Evolutionary conservation across 1,140 invertebrate genomes (phyloP), one percentile per base, ranked within the genome.

Genomic region (Onthophagus taurus): DNA sequence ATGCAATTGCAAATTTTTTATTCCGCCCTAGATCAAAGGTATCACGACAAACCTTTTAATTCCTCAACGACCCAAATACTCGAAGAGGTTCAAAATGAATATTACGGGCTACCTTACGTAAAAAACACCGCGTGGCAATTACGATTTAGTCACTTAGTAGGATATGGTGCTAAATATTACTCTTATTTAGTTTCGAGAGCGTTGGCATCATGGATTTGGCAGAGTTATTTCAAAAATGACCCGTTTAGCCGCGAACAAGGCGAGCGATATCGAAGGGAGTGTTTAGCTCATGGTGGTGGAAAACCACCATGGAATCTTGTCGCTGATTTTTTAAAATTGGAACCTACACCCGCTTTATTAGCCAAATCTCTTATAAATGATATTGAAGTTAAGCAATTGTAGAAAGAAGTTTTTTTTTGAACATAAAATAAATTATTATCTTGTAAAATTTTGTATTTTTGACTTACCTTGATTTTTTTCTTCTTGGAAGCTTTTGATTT

Each of bases 151-250:
- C 96, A 99, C 69, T 68, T 99, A 20, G 88, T 97, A 4, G 92
- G 93, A 2, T 99, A 99, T 66, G 96, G 95, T 20, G 93, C 92
- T 0, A 97, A 96, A 67, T 99, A 99, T 69, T 98, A 98, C 65
- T 88, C 94, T 0, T 99, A 99, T 69, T 68, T 97, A 34, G 83
- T 97, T 57, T 97, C 95, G 0, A 76, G 89, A 52, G 88, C 93
- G 14, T 79, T 97, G 26, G 93, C 95, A 0, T 86, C 89, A 18
- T 82, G 81, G 71, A 93, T 96, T 48, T 99, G 95, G 94, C 80
- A 90, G 54, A 76, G 77, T 13, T 84, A 85, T 57, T 97, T 99
- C 58, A 73, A 81, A 57, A 59, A 70, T 0, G 79, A 94, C 64
- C 94, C 95, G 1, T 80, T 97, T 19, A 81, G 72, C 61, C 72